A percentile compares a stretch with the other conserved stretches of the same genome.
phyloP scores from a whole-genome alignment of 2,797 vertebrate genomes.

The Taenioides sp. region DNA sequence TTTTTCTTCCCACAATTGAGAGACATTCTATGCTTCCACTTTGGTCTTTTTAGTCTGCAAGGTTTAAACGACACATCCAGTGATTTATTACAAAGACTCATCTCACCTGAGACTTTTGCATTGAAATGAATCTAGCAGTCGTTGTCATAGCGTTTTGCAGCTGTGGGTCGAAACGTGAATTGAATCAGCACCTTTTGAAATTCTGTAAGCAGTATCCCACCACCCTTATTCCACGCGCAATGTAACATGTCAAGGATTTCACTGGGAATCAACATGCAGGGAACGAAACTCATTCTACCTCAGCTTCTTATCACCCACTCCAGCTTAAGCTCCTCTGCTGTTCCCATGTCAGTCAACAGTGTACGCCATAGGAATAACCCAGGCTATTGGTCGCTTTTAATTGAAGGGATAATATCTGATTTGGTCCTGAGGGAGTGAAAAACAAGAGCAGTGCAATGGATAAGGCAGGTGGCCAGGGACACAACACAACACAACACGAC shows the following conservation, averaged over 20 bases:
- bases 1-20: background rate
- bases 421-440: conserved; percentile 8
- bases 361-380: conserved; percentile 23
- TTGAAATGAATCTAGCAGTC: background rate
- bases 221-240: conserved; percentile 1
- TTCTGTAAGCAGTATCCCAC: background rate
- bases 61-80: conserved; percentile 15
- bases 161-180: conserved; percentile 15
- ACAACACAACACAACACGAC: conserved; percentile 18
- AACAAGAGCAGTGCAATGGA: background rate
- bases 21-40: conserved; percentile 2
- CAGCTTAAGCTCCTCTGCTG: conserved; percentile 39
- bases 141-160: conserved; percentile 2
- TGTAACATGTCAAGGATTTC: conserved; percentile 37
- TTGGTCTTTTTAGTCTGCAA: background rate
- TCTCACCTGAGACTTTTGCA: background rate
- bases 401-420: conserved; percentile 62
- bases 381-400: conserved; percentile 45
- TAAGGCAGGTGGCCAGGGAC: conserved; percentile 16
- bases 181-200: conserved; percentile 8
- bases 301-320: conserved; percentile 50
- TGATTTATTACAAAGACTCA: background rate
- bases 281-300: conserved; percentile 43
- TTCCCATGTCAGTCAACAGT: conserved; percentile 41
- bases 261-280: conserved; percentile 40